Percentiles rank a stretch among this genome's conserved stretches.
Evolutionary conservation across 2,797 vertebrate genomes (phyloP).

Genomic region (Takifugu rubripes): DNA sequence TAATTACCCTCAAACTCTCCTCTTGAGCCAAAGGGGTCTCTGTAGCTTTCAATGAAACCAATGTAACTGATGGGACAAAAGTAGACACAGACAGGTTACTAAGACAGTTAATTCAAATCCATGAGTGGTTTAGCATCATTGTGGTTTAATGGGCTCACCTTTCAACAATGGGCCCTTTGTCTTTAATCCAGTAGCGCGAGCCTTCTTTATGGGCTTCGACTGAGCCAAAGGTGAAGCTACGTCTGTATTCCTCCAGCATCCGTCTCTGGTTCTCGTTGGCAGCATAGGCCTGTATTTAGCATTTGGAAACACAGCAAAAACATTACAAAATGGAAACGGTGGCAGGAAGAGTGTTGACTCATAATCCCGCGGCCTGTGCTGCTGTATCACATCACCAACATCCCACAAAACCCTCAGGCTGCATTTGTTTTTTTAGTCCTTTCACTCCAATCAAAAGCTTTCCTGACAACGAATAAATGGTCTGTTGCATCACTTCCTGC

Average conservation of each 20-base stretch:
- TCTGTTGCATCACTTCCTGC: too few species aligned
- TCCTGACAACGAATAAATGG: too few species aligned
- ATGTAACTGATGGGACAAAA: conserved; percentile 79
- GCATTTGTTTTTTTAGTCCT: too few species aligned
- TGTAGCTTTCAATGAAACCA: conserved; percentile 94
- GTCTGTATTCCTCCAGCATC: conserved; percentile 84
- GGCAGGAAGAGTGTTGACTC: not conserved
- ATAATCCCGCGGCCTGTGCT: not conserved
- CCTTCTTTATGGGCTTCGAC: conserved; percentile 88
- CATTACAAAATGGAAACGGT: not conserved
- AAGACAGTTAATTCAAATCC: too few species aligned
- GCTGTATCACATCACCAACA: not conserved
- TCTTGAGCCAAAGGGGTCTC: conserved; percentile 90
- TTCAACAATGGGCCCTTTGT: conserved; percentile 91
- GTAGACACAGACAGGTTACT: not conserved
- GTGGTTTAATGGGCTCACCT: conserved; percentile 68
- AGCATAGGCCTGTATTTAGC: conserved; percentile 69
- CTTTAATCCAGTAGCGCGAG: conserved; percentile 90
- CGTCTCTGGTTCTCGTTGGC: conserved; percentile 83
- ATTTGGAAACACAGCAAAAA: conserved; percentile 8
- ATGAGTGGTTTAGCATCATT: not conserved
- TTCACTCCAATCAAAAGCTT: too few species aligned
- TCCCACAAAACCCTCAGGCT: too few species aligned
- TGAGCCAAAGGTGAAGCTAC: conserved; percentile 86
- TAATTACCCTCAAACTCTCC: conserved; percentile 92